Conservation (phyloP, 2,888 invertebrate genomes). For the Automeris io region DNA sequence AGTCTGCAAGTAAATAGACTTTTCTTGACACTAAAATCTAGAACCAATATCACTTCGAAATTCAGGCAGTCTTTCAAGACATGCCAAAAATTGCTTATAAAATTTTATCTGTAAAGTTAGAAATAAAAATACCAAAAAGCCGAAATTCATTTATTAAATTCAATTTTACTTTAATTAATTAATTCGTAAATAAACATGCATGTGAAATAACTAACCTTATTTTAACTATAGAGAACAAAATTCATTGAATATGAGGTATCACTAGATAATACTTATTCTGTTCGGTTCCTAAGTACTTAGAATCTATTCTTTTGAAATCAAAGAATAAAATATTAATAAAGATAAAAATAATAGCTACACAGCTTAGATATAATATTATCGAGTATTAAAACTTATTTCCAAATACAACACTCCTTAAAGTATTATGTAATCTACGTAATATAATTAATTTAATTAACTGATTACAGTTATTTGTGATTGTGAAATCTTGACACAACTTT, state of each 20-base stretch:
- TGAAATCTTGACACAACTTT: no score
- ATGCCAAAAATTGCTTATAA: no score
- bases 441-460: no score
- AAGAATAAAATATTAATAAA: neutral
- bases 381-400: neutral
- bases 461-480: no score
- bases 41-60: no score
- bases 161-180: neutral
- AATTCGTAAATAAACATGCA: neutral
- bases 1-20: no score
- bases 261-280: constrained; percentile 3
- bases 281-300: constrained; percentile 10
- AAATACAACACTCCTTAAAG: neutral
- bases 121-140: no score
- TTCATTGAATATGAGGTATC: neutral
- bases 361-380: neutral
- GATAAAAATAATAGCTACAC: neutral
- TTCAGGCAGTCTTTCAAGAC: no score
- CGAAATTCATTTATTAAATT: no score
- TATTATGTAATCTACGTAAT: no score
- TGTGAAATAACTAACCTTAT: neutral
- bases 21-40: no score
- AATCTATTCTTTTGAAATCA: constrained; percentile 1
- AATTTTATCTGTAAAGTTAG: no score
- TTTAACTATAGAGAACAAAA: neutral